Base-by-base conservation (phyloP, 2,113 vertebrate genomes). In the cat (Felis catus) region DNA sequence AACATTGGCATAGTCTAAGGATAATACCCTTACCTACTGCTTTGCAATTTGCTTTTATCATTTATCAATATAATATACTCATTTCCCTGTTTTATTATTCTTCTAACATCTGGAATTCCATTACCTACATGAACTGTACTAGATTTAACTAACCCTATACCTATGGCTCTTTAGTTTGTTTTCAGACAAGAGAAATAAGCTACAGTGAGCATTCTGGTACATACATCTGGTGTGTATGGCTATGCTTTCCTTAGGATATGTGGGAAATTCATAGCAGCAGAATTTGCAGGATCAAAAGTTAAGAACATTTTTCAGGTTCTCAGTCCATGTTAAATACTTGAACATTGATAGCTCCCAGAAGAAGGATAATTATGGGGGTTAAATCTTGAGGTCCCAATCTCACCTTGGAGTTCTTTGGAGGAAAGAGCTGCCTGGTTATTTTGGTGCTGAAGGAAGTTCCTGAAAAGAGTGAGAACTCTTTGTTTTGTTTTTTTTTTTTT, bases 101-200 rank as follows among this genome's bases (percentile, higher is more conserved):
- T 93, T 94, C 36, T 68, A 95, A 87, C 8, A 39, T 63, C 45
- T 96, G 74, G 45, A 97, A 85, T 91, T 94, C 27, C 27, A 78
- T 83, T 83, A 68, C 19, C 12, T 86, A 79, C 19, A 66, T 39
- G 53, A 89, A 55, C 65, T n/a, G 33, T 31, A 74, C 27, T 25
- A 85, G 58, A 91, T 81, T 65, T 88, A 74, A 89, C 51, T n/a
- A 79, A 33, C 27, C 18, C 18, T 84, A 9, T 45, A 74, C 55
- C 95, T 93, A 66, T 45, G 70, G 78, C 9, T 78, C 58, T 80
- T 79, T 39, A 74, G 45, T 78, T 89, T 88, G 55, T 78, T 85
- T 94, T 82, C 27, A 13, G 55, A 61, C 12, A 86, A 85, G 33
- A 89, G 87, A 87, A 95, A 87, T 79, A 79, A 95, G 55, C 11